phyloP scores from a whole-genome alignment of 2,113 vertebrate genomes.

The Bujurquina vittata region DNA sequence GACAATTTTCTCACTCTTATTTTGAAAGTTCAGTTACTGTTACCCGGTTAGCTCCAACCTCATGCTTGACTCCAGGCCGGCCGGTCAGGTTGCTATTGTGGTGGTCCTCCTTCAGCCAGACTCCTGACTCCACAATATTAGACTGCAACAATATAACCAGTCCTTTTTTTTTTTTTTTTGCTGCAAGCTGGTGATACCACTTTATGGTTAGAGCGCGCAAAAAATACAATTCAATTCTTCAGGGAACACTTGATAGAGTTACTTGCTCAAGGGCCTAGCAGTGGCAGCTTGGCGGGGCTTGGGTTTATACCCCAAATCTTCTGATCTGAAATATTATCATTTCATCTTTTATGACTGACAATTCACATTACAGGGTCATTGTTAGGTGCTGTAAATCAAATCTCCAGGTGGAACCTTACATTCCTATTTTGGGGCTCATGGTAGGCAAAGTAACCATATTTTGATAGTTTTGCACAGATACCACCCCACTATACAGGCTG shows the following conservation, averaged over 20 bases:
- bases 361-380: fast-evolving
- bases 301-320: no score
- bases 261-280: no score
- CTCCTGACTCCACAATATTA: neutral
- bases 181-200: no score
- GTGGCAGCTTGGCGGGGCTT: no score
- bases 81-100: neutral
- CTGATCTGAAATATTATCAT: no score
- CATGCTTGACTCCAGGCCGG: neutral
- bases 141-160: no score
- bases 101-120: neutral
- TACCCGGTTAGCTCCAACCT: neutral
- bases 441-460: neutral
- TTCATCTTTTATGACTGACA: neutral
- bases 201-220: no score
- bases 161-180: no score
- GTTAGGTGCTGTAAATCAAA: neutral
- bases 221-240: no score
- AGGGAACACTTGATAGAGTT: no score
- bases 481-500: neutral
- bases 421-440: neutral
- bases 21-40: neutral
- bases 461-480: neutral
- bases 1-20: neutral
- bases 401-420: neutral